Evolutionary conservation across 2,113 vertebrate species (phyloP).

Genomic region (Entomyzon cyanotis): DNA sequence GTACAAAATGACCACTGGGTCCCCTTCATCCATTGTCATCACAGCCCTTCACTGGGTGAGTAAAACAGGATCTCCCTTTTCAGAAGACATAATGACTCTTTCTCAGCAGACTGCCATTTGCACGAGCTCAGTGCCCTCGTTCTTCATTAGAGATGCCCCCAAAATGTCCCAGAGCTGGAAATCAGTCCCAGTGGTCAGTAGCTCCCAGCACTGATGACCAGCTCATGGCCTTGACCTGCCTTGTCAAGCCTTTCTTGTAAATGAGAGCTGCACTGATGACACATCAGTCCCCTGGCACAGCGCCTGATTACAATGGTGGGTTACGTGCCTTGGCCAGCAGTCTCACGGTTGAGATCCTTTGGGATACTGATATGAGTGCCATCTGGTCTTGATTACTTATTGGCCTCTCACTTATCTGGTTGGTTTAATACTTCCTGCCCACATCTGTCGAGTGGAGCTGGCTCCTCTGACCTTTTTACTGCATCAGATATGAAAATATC

Average conservation of each 20-base stretch:
- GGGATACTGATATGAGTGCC: not conserved
- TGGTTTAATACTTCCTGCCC: not conserved
- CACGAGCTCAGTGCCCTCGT: not conserved
- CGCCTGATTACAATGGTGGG: not conserved
- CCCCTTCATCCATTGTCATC: not conserved
- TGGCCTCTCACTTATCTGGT: not conserved
- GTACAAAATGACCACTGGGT: not conserved
- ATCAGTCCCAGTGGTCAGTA: fast-evolving
- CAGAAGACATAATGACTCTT: not conserved
- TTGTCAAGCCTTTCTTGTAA: not conserved
- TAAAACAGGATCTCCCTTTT: not conserved
- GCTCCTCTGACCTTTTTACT: not conserved
- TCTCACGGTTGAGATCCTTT: not conserved
- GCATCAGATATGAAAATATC: not conserved
- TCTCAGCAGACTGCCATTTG: not conserved
- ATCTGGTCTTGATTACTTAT: not conserved
- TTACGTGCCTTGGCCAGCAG: not conserved
- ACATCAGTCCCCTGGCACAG: not conserved
- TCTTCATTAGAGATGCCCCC: not conserved
- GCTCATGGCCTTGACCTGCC: not conserved
- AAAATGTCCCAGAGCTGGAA: not conserved
- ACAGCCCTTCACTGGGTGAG: not conserved
- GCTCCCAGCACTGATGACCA: not conserved
- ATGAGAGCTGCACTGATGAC: not conserved
- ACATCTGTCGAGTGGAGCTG: not conserved